Conservation (phyloP, 2,888 invertebrate species). For the Frankliniella fusca region DNA sequence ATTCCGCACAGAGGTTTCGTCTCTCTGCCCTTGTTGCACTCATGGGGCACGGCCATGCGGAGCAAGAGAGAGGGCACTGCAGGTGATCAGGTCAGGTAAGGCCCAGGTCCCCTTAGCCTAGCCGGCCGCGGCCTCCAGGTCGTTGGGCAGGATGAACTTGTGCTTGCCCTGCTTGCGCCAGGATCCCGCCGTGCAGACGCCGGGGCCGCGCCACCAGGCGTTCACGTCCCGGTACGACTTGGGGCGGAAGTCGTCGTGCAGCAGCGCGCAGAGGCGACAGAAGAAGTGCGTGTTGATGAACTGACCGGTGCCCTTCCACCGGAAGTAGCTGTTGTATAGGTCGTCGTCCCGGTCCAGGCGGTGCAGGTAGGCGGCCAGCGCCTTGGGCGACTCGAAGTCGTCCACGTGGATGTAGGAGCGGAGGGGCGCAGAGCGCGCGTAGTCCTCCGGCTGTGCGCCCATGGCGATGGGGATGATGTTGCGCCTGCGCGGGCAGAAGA, state of each 20-base stretch:
- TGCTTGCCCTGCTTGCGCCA: slow-evolving; percentile 53
- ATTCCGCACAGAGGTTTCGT: too few relatives aligned
- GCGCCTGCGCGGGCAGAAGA: slow-evolving; percentile 52
- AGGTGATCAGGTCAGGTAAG: too few relatives aligned
- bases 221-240: slow-evolving; percentile 77
- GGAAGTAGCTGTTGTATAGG: slow-evolving; percentile 90
- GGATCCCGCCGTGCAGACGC: slow-evolving; percentile 67
- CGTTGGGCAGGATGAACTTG: slow-evolving; percentile 19
- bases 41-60: too few relatives aligned
- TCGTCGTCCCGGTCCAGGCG: slow-evolving; percentile 81
- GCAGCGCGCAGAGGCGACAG: slow-evolving; percentile 82
- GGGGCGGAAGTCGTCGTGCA: slow-evolving; percentile 62
- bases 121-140: not conserved
- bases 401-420: slow-evolving; percentile 94
- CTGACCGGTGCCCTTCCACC: slow-evolving; percentile 90
- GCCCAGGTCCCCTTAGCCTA: not conserved
- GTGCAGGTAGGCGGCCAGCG: slow-evolving; percentile 80
- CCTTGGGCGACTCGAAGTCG: slow-evolving; percentile 82
- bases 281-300: slow-evolving; percentile 95
- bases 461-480: slow-evolving; percentile 91
- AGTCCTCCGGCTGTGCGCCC: slow-evolving; percentile 91
- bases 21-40: too few relatives aligned
- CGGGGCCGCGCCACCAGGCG: slow-evolving; percentile 85
- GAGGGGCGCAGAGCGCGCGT: slow-evolving; percentile 80
- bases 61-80: too few relatives aligned